These are phyloP conservation scores for Cynoglossus semilaevis DNA, from an alignment of 2,113 vertebrate species.

Conservation along the genomic window DNA sequence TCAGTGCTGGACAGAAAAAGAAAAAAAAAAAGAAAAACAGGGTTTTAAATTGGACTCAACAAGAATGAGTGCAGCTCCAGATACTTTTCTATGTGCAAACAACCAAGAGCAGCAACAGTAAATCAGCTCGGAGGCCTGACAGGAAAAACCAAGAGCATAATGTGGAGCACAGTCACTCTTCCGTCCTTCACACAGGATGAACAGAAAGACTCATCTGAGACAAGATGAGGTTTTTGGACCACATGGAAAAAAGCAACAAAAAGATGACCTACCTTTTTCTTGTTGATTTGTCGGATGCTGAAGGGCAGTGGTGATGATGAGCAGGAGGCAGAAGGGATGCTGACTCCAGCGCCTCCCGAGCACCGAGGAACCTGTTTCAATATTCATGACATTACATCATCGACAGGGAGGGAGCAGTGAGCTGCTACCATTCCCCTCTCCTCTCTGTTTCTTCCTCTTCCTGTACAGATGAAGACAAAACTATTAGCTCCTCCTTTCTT, in stretches of 20 bases:
- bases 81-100: conserved; percentile 14
- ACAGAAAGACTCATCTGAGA: not conserved
- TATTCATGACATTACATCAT: conserved; percentile 78
- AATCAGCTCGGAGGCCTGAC: conserved; percentile 45
- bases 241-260: not conserved
- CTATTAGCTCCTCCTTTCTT: no score
- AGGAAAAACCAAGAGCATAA: conserved; percentile 32
- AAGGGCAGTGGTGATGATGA: conserved; percentile 53
- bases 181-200: conserved; percentile 34
- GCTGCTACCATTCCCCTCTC: conserved; percentile 41
- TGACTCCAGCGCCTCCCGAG: conserved; percentile 66
- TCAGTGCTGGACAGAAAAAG: not conserved
- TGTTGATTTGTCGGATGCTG: conserved; percentile 47
- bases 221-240: not conserved
- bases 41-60: not conserved
- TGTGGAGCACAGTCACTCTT: conserved; percentile 26
- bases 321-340: conserved; percentile 60
- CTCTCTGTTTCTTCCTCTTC: not conserved
- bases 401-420: conserved; percentile 48
- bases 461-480: no score
- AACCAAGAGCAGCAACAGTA: conserved; percentile 52
- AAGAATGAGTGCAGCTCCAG: not conserved
- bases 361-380: conserved; percentile 66
- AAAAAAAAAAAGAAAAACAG: no score
- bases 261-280: conserved; percentile 46